Percentiles rank a stretch among this genome's conserved stretches.
Evolutionary conservation across 2,888 invertebrate genomes (phyloP).

Genomic region (Beris chalybata): DNA sequence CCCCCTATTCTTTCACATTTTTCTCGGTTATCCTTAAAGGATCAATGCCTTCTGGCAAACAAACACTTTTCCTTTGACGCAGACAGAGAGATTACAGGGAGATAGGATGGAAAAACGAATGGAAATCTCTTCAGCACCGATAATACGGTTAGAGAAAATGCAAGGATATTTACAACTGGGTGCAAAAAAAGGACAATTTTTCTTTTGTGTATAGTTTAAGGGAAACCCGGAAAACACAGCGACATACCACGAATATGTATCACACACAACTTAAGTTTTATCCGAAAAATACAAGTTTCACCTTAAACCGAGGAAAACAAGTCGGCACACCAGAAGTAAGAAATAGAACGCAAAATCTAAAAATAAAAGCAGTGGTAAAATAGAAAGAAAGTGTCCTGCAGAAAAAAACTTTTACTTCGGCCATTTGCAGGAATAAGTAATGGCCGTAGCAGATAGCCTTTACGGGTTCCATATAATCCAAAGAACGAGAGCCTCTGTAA

Average conservation of each 20-base stretch:
- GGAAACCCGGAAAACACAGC: too few relatives aligned
- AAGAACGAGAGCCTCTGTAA: too few relatives aligned
- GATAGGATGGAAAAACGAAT: too few relatives aligned
- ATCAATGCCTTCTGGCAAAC: slow-evolving; percentile 30
- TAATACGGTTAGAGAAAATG: too few relatives aligned
- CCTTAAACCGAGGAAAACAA: not conserved
- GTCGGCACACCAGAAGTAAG: not conserved
- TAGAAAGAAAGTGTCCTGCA: slow-evolving; percentile 31
- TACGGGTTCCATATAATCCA: not conserved
- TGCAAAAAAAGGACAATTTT: too few relatives aligned
- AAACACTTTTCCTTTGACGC: slow-evolving; percentile 26
- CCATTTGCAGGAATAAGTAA: slow-evolving; percentile 36
- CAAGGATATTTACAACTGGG: too few relatives aligned
- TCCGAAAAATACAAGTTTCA: too few relatives aligned
- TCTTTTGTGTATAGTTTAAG: too few relatives aligned
- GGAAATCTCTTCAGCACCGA: too few relatives aligned
- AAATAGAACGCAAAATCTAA: too few relatives aligned
- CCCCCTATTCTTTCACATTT: not conserved
- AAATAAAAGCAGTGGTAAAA: not conserved
- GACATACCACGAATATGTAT: too few relatives aligned
- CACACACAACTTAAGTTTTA: too few relatives aligned
- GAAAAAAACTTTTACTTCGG: slow-evolving; percentile 36
- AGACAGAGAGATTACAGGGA: not conserved
- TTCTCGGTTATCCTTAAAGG: slow-evolving; percentile 22
- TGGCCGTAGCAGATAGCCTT: slow-evolving; percentile 35